phyloP scores from a whole-genome alignment of 2,888 invertebrate species.

The Eumacrocentrus americanus region DNA sequence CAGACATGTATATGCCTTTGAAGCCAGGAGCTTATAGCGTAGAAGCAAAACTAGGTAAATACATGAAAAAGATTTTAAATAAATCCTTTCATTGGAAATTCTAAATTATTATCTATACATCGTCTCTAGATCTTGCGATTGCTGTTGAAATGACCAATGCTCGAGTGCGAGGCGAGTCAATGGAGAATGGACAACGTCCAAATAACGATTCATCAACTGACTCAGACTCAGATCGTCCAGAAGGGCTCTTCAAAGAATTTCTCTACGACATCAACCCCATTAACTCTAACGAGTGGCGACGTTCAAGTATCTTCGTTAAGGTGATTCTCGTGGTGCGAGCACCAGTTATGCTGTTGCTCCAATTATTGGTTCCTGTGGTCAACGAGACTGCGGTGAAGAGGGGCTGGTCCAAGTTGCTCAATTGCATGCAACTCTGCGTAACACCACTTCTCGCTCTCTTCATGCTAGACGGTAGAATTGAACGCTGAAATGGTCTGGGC shows the following conservation, averaged over 20 bases:
- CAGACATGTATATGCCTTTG: conserved; percentile 35
- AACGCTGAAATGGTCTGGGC: background rate
- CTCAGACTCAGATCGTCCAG: conserved; percentile 41
- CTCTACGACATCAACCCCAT: conserved; percentile 56
- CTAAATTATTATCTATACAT: background rate
- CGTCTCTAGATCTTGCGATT: conserved; percentile 51
- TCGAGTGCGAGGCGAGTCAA: background rate
- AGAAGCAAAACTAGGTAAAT: conserved; percentile 52
- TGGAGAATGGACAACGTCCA: conserved; percentile 1
- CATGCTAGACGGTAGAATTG: conserved; percentile 50
- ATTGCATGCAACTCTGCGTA: conserved; percentile 63
- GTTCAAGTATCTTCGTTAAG: conserved; percentile 50
- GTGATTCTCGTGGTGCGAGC: conserved; percentile 61
- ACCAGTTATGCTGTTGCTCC: conserved; percentile 64
- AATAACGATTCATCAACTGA: conserved; percentile 3
- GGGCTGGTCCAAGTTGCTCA: conserved; percentile 68
- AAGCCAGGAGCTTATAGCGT: conserved; percentile 50
- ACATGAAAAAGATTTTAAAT: background rate
- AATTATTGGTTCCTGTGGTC: conserved; percentile 66
- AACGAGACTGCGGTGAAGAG: conserved; percentile 62
- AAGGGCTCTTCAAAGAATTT: conserved; percentile 51
- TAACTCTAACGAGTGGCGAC: conserved; percentile 56
- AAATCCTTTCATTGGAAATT: background rate
- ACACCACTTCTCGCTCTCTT: conserved; percentile 61
- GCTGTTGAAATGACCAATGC: conserved; percentile 42